A percentile compares a stretch with the other conserved stretches of the same genome.
Evolutionary conservation across 2,797 vertebrate genomes (phyloP).

Genomic region (Parotocinclus haroldoi): DNA sequence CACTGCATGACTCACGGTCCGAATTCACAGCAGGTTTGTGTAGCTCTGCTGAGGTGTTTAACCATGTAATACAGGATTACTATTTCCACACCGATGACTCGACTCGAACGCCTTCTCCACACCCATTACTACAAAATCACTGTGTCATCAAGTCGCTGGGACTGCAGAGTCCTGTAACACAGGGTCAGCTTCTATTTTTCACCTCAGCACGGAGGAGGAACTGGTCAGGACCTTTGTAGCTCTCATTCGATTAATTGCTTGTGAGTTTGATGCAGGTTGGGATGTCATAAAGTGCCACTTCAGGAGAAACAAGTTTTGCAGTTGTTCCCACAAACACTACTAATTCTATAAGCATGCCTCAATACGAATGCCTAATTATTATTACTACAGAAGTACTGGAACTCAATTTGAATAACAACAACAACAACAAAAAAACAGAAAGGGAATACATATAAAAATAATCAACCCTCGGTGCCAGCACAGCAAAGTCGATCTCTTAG

Average conservation of each 20-base stretch:
- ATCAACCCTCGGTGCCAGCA: too few relatives aligned
- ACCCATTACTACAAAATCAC: slow-evolving; percentile 10
- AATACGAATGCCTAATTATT: slow-evolving; percentile 1
- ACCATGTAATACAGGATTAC: slow-evolving; percentile 20
- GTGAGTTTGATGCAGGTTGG: not conserved
- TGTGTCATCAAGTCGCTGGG: slow-evolving; percentile 14
- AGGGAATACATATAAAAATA: too few relatives aligned
- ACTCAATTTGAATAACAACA: too few relatives aligned
- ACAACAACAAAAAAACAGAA: too few relatives aligned
- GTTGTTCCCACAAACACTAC: slow-evolving; percentile 28
- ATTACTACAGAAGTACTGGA: not conserved
- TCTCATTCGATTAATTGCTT: not conserved
- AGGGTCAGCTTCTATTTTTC: slow-evolving; percentile 5
- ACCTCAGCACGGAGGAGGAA: not conserved
- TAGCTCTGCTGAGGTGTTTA: not conserved
- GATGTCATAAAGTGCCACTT: slow-evolving; percentile 28
- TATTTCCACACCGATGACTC: slow-evolving; percentile 33
- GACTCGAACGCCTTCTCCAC: slow-evolving; percentile 3
- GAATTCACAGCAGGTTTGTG: not conserved
- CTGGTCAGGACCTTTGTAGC: slow-evolving; percentile 14
- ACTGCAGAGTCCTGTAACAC: slow-evolving; percentile 3
- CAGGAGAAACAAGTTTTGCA: slow-evolving; percentile 51
- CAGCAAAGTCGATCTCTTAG: too few relatives aligned
- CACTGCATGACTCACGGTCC: slow-evolving; percentile 9
- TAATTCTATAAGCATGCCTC: slow-evolving; percentile 3